Evolutionary conservation across 1,140 invertebrate species (phyloP).

Genomic region (Cotesia typhae): DNA sequence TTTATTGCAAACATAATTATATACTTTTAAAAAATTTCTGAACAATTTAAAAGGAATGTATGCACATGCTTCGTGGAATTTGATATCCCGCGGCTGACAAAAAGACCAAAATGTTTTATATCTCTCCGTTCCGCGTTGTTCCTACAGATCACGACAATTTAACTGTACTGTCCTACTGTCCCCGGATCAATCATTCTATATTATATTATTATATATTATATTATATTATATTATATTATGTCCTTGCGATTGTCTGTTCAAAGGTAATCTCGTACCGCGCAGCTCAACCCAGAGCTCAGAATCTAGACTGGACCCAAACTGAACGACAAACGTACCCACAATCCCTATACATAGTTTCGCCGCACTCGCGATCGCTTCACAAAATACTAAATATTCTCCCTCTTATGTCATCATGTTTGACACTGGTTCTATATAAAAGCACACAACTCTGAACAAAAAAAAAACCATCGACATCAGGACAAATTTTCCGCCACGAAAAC

Average conservation of each 20-base stretch:
- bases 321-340: too few relatives aligned
- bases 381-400: too few relatives aligned
- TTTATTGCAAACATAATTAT: background rate
- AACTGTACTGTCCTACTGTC: slow-evolving; percentile 21
- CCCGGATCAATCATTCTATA: too few relatives aligned
- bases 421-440: too few relatives aligned
- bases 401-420: too few relatives aligned
- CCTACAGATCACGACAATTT: slow-evolving; percentile 49
- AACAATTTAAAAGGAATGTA: too few relatives aligned
- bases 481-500: slow-evolving; percentile 56
- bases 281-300: too few relatives aligned
- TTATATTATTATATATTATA: too few relatives aligned
- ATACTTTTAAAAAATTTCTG: background rate
- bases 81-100: slow-evolving; percentile 48
- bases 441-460: too few relatives aligned
- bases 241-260: slow-evolving; percentile 48
- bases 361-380: too few relatives aligned
- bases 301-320: too few relatives aligned
- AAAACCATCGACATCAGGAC: slow-evolving; percentile 47
- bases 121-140: slow-evolving; percentile 27
- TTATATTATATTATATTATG: slow-evolving; percentile 39
- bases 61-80: slow-evolving; percentile 42
- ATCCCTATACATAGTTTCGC: too few relatives aligned
- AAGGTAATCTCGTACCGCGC: slow-evolving; percentile 48
- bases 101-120: slow-evolving; percentile 23